Evolutionary conservation across 2,888 invertebrate species (phyloP).

Genomic region (Mythimna lalbum): DNA sequence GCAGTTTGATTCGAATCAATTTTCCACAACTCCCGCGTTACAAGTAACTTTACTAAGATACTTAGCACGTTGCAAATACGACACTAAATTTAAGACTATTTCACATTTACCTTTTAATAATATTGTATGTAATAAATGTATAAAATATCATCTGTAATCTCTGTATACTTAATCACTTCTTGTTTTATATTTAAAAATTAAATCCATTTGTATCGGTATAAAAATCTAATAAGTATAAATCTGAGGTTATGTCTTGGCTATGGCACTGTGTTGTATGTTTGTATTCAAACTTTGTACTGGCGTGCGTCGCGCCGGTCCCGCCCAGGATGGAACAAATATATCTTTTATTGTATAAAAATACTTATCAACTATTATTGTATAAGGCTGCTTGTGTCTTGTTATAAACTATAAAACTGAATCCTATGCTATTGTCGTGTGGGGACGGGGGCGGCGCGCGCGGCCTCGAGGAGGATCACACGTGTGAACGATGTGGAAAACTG

Average conservation of each 20-base stretch:
- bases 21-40: slow-evolving; percentile 71
- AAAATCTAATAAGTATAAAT: slow-evolving; percentile 90
- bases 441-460: slow-evolving; percentile 76
- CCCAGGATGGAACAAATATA: slow-evolving; percentile 71
- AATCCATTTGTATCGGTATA: slow-evolving; percentile 91
- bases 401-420: slow-evolving; percentile 77
- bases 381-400: slow-evolving; percentile 84
- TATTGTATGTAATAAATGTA: slow-evolving; percentile 91
- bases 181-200: slow-evolving; percentile 90
- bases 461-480: slow-evolving; percentile 83
- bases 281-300: slow-evolving; percentile 88
- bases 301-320: slow-evolving; percentile 77
- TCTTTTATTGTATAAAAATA: slow-evolving; percentile 88
- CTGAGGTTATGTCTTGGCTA: slow-evolving; percentile 89
- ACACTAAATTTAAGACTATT: slow-evolving; percentile 88
- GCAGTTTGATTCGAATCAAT: slow-evolving; percentile 59
- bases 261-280: slow-evolving; percentile 87
- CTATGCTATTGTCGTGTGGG: slow-evolving; percentile 74
- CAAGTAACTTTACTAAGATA: slow-evolving; percentile 72
- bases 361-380: slow-evolving; percentile 88
- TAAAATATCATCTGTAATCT: slow-evolving; percentile 91
- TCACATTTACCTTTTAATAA: slow-evolving; percentile 88
- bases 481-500: slow-evolving; percentile 78
- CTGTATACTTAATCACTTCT: slow-evolving; percentile 90
- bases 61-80: slow-evolving; percentile 81